phyloP scores from a whole-genome alignment of 2,797 vertebrate species.

The Numenius phaeopus region DNA sequence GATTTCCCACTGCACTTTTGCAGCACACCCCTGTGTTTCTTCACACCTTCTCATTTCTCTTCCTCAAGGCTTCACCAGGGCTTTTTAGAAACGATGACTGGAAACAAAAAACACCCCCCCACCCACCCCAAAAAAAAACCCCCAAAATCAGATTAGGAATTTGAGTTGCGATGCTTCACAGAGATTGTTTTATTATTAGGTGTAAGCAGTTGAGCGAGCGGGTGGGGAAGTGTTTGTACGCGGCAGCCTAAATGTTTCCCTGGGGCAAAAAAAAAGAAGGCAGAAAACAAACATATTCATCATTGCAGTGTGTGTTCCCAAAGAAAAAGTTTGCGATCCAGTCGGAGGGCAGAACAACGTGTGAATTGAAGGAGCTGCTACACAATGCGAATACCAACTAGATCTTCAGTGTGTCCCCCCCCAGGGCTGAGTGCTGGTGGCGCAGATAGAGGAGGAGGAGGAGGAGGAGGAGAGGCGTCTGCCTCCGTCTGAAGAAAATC shows the following conservation, averaged over 20 bases:
- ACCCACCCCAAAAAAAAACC: neutral
- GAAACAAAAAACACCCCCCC: neutral
- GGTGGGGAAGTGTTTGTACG: neutral
- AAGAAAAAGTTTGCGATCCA: slow-evolving; percentile 54
- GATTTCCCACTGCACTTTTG: neutral
- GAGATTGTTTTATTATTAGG: neutral
- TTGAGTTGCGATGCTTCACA: fast-evolving
- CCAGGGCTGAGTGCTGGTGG: slow-evolving; percentile 8
- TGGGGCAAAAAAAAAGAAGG: neutral
- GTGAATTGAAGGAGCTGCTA: slow-evolving; percentile 24
- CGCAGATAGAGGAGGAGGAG: neutral
- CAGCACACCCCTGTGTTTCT: neutral
- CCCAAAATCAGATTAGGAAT: neutral
- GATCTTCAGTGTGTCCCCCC: neutral
- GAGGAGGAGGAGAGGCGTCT: neutral
- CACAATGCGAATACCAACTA: slow-evolving; percentile 39
- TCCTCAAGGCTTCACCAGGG: neutral
- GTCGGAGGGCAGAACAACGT: neutral
- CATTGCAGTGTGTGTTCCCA: neutral
- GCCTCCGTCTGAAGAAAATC: slow-evolving; percentile 49
- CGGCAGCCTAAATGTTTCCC: neutral
- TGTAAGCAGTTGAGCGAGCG: neutral
- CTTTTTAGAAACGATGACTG: neutral
- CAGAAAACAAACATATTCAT: slow-evolving; percentile 27
- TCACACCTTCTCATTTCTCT: fast-evolving